Conservation (phyloP, 1,140 invertebrate species). For the Wasmannia auropunctata region DNA sequence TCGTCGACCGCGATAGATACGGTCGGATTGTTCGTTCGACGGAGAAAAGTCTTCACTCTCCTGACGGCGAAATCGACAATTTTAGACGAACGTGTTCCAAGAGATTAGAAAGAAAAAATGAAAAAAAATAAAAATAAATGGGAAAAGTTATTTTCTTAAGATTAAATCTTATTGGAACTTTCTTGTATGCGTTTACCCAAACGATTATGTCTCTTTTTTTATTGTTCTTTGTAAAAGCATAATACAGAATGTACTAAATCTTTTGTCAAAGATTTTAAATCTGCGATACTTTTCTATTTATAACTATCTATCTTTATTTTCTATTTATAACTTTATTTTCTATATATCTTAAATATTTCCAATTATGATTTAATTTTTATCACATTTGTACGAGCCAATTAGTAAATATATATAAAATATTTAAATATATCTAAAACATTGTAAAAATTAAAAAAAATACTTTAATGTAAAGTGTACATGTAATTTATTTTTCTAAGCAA, state of each 20-base stretch:
- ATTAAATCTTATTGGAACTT: neutral
- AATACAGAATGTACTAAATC: neutral
- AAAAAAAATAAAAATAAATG: neutral
- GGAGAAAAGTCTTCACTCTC: slow-evolving; percentile 43
- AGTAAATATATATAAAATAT: neutral
- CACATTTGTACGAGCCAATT: neutral
- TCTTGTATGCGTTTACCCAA: neutral
- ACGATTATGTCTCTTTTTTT: neutral
- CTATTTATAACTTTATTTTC: no score
- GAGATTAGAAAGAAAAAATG: neutral
- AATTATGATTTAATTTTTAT: neutral
- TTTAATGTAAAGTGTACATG: neutral
- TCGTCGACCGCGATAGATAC: slow-evolving; percentile 59
- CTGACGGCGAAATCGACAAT: slow-evolving; percentile 28
- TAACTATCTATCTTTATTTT: no score
- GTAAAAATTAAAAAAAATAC: neutral
- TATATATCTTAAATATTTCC: neutral
- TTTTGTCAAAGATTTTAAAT: neutral
- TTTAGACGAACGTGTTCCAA: neutral
- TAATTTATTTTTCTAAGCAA: neutral
- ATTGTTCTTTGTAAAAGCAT: neutral
- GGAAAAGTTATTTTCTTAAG: neutral
- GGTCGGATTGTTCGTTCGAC: slow-evolving; percentile 49
- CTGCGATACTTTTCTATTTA: neutral
- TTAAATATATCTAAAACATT: slow-evolving; percentile 3